Evolutionary conservation across 2,113 vertebrate genomes (phyloP).

Genomic region (Grallaria varia): DNA sequence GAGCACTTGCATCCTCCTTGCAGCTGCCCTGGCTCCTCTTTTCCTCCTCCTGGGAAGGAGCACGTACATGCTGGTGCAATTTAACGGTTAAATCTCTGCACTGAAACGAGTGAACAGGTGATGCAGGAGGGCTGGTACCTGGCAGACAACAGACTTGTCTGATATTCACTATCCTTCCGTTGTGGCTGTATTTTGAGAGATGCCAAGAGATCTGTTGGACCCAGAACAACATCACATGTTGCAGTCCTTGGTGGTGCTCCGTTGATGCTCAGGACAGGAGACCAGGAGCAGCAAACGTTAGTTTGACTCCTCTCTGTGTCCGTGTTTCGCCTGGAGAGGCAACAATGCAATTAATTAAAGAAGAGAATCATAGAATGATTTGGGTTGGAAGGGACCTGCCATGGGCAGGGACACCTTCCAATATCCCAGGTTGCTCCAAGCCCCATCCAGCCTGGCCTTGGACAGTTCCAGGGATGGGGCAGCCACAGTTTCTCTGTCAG

Average conservation of each 20-base stretch:
- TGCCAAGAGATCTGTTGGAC: not conserved
- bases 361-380: not conserved
- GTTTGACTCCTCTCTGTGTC: not conserved
- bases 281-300: not conserved
- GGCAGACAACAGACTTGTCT: not conserved
- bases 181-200: not conserved
- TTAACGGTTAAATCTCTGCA: not conserved
- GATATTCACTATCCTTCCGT: not conserved
- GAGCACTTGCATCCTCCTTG: not conserved
- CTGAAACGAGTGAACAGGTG: not conserved
- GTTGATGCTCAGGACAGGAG: fast-evolving
- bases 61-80: fast-evolving
- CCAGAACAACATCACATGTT: not conserved
- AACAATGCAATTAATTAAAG: not conserved
- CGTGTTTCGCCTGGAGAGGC: not conserved
- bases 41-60: not conserved
- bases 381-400: not conserved
- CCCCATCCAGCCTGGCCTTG: fast-evolving
- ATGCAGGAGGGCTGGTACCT: not conserved
- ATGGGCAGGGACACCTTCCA: not conserved
- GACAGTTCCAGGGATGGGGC: not conserved
- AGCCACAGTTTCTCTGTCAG: not conserved
- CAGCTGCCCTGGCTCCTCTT: not conserved
- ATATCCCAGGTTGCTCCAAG: fast-evolving
- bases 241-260: not conserved